These are phyloP conservation scores for Cheilosia grossa DNA, from an alignment of 2,888 invertebrate genomes.

Conservation along the genomic window DNA sequence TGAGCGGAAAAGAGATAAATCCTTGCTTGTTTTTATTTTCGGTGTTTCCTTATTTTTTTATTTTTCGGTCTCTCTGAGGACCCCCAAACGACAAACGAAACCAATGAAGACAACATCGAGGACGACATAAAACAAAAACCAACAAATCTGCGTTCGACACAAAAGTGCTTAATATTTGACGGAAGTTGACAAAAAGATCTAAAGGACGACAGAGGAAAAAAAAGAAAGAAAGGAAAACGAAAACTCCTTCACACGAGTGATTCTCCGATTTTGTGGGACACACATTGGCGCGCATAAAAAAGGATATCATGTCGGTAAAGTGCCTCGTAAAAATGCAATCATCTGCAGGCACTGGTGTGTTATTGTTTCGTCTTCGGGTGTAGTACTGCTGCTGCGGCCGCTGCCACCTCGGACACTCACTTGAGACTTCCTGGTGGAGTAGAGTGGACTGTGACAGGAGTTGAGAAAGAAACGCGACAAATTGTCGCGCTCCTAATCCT, in stretches of 20 bases:
- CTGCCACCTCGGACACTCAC: conserved; percentile 52
- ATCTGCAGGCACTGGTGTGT: conserved; percentile 76
- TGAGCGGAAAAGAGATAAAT: conserved; percentile 37
- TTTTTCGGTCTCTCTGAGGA: conserved; percentile 28
- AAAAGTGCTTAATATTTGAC: conserved; percentile 68
- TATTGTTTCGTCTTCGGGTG: conserved; percentile 64
- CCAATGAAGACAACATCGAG: conserved; percentile 40
- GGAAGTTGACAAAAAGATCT: conserved; percentile 64
- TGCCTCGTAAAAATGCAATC: conserved; percentile 77
- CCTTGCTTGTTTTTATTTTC: conserved; percentile 50
- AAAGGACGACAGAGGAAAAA: conserved; percentile 19
- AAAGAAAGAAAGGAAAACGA: conserved; percentile 4
- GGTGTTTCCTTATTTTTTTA: conserved; percentile 19
- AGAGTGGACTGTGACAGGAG: conserved; percentile 29
- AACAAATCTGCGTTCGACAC: conserved; percentile 68
- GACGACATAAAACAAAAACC: conserved; percentile 66
- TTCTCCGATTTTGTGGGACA: conserved; percentile 16
- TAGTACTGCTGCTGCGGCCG: background rate
- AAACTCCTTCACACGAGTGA: conserved; percentile 58
- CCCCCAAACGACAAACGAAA: conserved; percentile 35
- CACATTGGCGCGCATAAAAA: conserved; percentile 69
- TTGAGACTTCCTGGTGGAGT: conserved; percentile 57
- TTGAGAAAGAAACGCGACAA: conserved; percentile 45
- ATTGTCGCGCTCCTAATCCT: conserved; percentile 55
- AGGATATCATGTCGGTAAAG: conserved; percentile 67